A percentile compares a stretch with the other conserved stretches of the same genome.
Conservation (phyloP, 2,113 vertebrate genomes). For the Regulus satrapa region DNA sequence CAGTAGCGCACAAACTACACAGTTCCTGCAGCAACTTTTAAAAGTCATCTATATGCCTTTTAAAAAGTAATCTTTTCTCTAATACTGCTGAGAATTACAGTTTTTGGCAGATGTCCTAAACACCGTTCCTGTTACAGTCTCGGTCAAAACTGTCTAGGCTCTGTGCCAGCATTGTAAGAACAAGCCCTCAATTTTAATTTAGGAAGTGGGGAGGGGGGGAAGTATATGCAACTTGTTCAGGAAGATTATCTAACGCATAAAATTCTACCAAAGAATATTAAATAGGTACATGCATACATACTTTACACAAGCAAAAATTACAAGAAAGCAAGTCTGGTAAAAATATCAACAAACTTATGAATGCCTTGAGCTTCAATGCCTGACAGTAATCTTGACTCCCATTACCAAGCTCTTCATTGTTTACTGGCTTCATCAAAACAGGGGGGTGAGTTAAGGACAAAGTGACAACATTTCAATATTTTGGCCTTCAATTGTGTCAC, state of each 20-base stretch:
- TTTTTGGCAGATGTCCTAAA: constrained; percentile 52
- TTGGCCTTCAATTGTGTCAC: constrained; percentile 42
- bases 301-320: not conserved
- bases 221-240: not conserved
- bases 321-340: not conserved
- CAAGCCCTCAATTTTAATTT: constrained; percentile 44
- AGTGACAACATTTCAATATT: constrained; percentile 36
- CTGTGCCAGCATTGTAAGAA: constrained; percentile 54
- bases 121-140: constrained; percentile 33
- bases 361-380: not conserved
- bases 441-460: constrained; percentile 45
- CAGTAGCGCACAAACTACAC: not conserved
- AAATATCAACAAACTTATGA: not conserved
- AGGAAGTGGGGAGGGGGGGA: not conserved
- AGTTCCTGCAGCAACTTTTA: not conserved
- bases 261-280: not conserved
- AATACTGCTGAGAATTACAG: constrained; percentile 38
- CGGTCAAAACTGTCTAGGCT: constrained; percentile 51
- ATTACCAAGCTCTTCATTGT: constrained; percentile 10
- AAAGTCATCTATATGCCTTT: constrained; percentile 24
- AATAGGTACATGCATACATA: not conserved
- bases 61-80: constrained; percentile 21
- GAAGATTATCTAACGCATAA: not conserved
- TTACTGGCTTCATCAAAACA: constrained; percentile 15
- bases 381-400: not conserved